Conservation (phyloP, 23 tunicate species). For the Diplosoma virens region DNA sequence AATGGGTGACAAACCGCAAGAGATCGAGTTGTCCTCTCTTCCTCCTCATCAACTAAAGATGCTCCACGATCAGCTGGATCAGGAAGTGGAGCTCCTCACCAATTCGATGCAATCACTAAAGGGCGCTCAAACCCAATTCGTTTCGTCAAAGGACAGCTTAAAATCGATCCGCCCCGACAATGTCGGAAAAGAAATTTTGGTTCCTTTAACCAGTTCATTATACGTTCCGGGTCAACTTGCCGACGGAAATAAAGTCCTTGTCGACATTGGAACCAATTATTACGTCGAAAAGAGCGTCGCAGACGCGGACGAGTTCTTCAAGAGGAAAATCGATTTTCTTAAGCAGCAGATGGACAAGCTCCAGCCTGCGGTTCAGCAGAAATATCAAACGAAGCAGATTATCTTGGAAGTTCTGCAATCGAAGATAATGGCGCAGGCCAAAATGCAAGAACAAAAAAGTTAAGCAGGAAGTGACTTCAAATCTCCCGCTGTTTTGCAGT, state of each 20-base stretch:
- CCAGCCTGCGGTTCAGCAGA: slow-evolving; percentile 72
- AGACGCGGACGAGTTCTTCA: slow-evolving; percentile 94
- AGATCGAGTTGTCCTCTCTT: slow-evolving; percentile 51
- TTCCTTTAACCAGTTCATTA: slow-evolving; percentile 83
- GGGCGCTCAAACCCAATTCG: slow-evolving; percentile 64
- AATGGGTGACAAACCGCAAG: slow-evolving; percentile 41
- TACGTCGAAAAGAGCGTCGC: slow-evolving; percentile 71
- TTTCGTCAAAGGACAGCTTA: slow-evolving; percentile 58
- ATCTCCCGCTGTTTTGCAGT: too few species aligned
- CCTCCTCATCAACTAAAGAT: slow-evolving; percentile 66
- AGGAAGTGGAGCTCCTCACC: slow-evolving; percentile 63
- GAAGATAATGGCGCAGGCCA: slow-evolving; percentile 57
- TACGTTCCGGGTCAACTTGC: slow-evolving; percentile 81
- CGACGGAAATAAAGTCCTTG: slow-evolving; percentile 69
- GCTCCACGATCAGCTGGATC: slow-evolving; percentile 78
- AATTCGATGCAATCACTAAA: slow-evolving; percentile 73
- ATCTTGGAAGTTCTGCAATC: slow-evolving; percentile 74
- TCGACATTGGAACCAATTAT: slow-evolving; percentile 87
- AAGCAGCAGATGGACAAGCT: slow-evolving; percentile 89
- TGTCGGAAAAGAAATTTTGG: slow-evolving; percentile 69
- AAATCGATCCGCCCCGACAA: slow-evolving; percentile 31
- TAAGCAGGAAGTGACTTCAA: too few species aligned
- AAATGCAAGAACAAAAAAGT: slow-evolving; percentile 47
- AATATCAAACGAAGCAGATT: slow-evolving; percentile 76
- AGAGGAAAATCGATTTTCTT: slow-evolving; percentile 78